These are phyloP conservation scores for Megaceryle maxima DNA, from an alignment of 2,113 vertebrate species.

Conservation along the genomic window DNA sequence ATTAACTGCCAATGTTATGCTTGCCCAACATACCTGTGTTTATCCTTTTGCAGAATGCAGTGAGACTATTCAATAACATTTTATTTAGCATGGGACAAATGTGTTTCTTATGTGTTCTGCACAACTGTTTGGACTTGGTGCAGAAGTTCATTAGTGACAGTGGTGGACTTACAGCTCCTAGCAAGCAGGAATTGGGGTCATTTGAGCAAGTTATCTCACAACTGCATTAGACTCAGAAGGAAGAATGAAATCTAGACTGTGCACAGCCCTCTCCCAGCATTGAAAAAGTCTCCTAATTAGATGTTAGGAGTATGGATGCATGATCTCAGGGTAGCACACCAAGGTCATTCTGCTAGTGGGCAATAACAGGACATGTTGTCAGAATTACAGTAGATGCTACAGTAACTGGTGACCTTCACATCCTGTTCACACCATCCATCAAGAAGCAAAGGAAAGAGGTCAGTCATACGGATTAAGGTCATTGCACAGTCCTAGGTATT, in stretches of 20 bases:
- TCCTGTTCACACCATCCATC: not conserved
- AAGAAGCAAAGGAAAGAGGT: not conserved
- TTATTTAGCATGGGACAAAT: accelerated
- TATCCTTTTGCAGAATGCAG: not conserved
- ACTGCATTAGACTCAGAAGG: not conserved
- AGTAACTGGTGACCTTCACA: not conserved
- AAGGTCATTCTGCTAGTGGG: not conserved
- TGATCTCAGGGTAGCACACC: not conserved
- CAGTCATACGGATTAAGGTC: not conserved
- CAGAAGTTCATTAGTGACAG: not conserved
- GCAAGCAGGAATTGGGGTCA: accelerated
- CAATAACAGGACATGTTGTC: not conserved
- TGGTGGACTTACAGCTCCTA: not conserved
- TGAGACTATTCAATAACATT: not conserved
- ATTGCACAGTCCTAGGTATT: not conserved
- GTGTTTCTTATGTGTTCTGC: not conserved
- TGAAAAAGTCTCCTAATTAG: not conserved
- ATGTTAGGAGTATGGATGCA: not conserved
- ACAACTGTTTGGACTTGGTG: not conserved
- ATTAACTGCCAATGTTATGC: not conserved
- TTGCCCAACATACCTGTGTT: not conserved
- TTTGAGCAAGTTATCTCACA: not conserved
- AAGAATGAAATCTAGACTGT: not conserved
- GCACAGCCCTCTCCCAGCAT: not conserved
- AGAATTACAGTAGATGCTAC: not conserved